Base-by-base conservation (phyloP, 2,797 vertebrate genomes). In the Stomatorhinus walkeri region DNA sequence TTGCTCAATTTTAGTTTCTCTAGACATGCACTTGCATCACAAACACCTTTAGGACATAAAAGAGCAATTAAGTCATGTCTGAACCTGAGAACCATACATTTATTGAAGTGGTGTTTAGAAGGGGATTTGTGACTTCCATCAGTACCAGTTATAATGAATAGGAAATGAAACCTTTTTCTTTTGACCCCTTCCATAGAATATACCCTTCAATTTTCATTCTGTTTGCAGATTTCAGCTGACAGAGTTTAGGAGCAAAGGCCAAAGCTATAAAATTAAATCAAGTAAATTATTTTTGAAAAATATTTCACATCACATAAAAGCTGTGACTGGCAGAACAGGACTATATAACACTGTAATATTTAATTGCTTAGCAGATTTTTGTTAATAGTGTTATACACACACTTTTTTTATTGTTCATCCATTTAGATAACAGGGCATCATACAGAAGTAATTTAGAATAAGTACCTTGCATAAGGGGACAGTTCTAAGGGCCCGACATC, bases 211-310 rank as follows among this genome's bases (percentile, higher is more conserved):
- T 91, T 89, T 43, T 85, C 59, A 88, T 89, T 89, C 72, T 81
- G 14, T 81, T 88, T 88, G 87, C 12, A 87, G 90, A 92, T 90
- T 90, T 92, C 91, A 91, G 88, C 90, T 83, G 88, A 52, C 84
- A 52, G 49, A 46, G 87, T 64, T 83, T 84, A 68, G 89, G 88
- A 89, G 90, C 91, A 90, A 88, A 90, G 90, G 90, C 89, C 89
- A 91, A 92, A 93, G 86, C 91, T 90, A 91, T 92, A 90, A 91
- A 88, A 87, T 86, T 88, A 79, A 90, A 54, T 59, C 56, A 51
- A 83, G 59, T 24, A 87, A 85, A 54, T 81, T 32, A 81, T 49
- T 28, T 28, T 54, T 54, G 19, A 88, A 59, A 64, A 64, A 64
- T 64, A 24, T 51, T 36, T 14, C 19, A 51, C 52, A 76, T 90